Conservation (phyloP, 23 tunicate species). For the Trididemnum clinides region DNA sequence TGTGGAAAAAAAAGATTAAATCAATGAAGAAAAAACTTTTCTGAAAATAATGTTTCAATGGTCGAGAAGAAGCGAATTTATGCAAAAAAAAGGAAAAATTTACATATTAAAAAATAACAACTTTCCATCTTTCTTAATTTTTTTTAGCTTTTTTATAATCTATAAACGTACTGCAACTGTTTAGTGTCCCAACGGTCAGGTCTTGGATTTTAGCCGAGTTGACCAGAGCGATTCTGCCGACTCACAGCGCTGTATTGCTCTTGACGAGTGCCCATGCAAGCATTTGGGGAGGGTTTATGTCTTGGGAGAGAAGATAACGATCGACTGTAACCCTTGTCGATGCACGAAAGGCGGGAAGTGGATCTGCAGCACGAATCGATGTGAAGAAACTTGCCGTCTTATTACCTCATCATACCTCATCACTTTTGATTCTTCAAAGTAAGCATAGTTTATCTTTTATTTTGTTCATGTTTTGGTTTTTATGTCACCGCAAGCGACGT, state of each 20-base stretch:
- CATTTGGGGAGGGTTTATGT: slow-evolving; percentile 32
- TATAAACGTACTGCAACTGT: background rate
- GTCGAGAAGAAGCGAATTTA: no score
- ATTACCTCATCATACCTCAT: slow-evolving; percentile 50
- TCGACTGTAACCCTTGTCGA: slow-evolving; percentile 57
- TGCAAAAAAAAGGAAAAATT: no score
- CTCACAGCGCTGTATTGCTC: slow-evolving; percentile 12
- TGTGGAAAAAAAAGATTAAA: no score
- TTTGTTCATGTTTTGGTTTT: background rate
- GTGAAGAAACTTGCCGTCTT: slow-evolving; percentile 58
- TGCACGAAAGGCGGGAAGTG: slow-evolving; percentile 53
- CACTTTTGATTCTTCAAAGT: slow-evolving; percentile 70
- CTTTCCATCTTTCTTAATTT: background rate
- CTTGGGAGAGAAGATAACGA: slow-evolving; percentile 15
- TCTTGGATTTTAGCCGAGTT: background rate
- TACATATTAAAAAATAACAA: no score
- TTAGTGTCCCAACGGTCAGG: slow-evolving; percentile 47
- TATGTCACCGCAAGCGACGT: background rate
- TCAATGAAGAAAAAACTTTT: background rate
- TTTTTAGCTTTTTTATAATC: background rate
- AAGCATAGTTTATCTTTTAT: background rate
- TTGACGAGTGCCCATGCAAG: slow-evolving; percentile 59
- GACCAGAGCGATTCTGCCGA: background rate
- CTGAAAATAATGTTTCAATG: background rate
- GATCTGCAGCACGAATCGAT: slow-evolving; percentile 58